A percentile compares a stretch with the other conserved stretches of the same genome.
phyloP scores from a whole-genome alignment of 2,113 vertebrate genomes.

The Channa argus region DNA sequence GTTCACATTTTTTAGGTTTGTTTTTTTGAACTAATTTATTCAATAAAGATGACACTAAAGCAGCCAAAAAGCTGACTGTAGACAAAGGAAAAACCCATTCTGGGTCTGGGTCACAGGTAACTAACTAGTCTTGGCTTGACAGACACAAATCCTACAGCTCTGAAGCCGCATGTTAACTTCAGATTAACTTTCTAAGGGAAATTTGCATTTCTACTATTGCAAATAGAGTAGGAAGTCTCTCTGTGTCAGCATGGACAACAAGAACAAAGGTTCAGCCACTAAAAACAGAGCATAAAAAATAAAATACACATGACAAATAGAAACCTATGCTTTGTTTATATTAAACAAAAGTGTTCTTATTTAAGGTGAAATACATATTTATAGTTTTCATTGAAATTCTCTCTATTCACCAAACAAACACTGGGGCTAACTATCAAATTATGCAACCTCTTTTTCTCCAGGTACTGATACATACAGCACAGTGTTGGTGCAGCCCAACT shows the following conservation, averaged over 20 bases:
- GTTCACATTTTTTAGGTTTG: conserved; percentile 2
- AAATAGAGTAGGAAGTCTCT: neutral
- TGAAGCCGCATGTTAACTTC: neutral
- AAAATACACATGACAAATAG: neutral
- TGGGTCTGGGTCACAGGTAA: neutral
- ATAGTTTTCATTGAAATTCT: too few species aligned
- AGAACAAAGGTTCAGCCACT: neutral
- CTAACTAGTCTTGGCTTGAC: neutral
- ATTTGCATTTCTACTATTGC: neutral
- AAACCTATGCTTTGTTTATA: conserved; percentile 7
- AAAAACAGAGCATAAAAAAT: neutral
- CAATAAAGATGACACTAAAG: neutral
- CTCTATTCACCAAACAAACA: neutral
- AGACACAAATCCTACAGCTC: too few species aligned
- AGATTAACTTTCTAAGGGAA: neutral
- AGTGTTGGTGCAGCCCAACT: neutral
- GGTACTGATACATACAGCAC: neutral
- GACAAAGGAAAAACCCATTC: neutral
- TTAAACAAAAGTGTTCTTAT: too few species aligned
- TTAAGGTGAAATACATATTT: too few species aligned
- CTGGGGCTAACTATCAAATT: neutral
- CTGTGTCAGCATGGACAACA: neutral
- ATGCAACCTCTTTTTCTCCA: conserved; percentile 19
- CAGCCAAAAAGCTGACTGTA: conserved; percentile 5
- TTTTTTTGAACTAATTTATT: too few species aligned